A percentile compares a stretch with the other conserved stretches of the same genome.
phyloP scores from a whole-genome alignment of 2,888 invertebrate genomes.

The Gonocerus acuteangulatus region DNA sequence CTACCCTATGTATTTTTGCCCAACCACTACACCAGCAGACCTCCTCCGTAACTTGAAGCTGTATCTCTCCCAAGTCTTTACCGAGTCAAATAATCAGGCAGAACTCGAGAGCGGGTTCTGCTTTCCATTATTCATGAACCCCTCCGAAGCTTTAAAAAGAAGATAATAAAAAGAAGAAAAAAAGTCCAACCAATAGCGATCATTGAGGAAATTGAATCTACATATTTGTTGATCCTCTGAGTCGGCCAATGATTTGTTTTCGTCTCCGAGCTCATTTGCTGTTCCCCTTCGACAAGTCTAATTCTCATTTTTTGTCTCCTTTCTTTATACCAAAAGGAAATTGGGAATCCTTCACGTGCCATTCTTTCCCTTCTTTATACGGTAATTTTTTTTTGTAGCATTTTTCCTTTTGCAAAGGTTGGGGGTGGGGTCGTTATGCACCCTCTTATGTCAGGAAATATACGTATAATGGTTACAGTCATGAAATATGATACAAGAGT shows the following conservation, averaged over 20 bases:
- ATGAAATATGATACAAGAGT: too few relatives aligned
- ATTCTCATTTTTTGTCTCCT: background rate
- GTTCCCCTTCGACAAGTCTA: background rate
- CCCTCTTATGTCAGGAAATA: too few relatives aligned
- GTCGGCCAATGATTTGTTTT: slow-evolving; percentile 5
- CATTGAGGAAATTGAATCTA: slow-evolving; percentile 11
- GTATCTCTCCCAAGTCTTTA: too few relatives aligned
- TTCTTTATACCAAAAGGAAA: slow-evolving; percentile 8
- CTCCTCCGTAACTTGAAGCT: too few relatives aligned
- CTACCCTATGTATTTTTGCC: too few relatives aligned
- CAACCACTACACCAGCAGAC: too few relatives aligned
- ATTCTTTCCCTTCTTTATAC: too few relatives aligned
- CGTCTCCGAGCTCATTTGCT: background rate
- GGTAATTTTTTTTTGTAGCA: too few relatives aligned
- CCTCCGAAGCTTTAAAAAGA: background rate
- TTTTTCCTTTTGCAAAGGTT: too few relatives aligned
- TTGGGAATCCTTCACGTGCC: background rate
- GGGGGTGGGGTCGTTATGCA: too few relatives aligned
- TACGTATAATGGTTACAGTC: too few relatives aligned
- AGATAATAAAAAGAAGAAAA: background rate
- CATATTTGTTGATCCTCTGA: slow-evolving; percentile 5
- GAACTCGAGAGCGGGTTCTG: background rate
- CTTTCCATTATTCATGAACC: background rate
- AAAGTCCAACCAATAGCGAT: background rate
- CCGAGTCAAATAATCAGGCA: slow-evolving; percentile 4